Percentiles rank a stretch among this genome's conserved stretches.
These are phyloP conservation scores for Eupithecia subumbrata DNA, from an alignment of 2,888 invertebrate species.

Conservation along the genomic window DNA sequence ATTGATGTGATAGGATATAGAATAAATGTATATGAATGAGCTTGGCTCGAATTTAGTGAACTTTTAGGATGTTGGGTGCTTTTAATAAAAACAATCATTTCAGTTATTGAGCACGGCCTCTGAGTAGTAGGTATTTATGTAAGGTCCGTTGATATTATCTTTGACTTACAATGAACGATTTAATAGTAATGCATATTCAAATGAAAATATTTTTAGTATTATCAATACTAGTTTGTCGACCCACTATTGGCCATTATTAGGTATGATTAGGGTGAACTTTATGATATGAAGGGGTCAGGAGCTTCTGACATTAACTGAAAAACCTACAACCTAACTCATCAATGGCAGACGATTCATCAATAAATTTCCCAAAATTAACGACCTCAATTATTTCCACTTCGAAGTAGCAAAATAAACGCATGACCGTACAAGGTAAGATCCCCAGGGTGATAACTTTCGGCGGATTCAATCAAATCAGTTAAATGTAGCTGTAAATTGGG, in stretches of 20 bases:
- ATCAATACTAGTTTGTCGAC: neutral
- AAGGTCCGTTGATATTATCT: slow-evolving; percentile 43
- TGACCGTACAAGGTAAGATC: slow-evolving; percentile 49
- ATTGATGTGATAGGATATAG: slow-evolving; percentile 51
- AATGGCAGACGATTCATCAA: neutral
- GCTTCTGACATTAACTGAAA: neutral
- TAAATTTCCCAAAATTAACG: slow-evolving; percentile 8
- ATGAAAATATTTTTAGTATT: neutral
- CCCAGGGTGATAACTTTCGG: slow-evolving; percentile 68
- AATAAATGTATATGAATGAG: slow-evolving; percentile 45
- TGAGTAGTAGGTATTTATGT: slow-evolving; percentile 33
- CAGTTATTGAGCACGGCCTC: slow-evolving; percentile 25
- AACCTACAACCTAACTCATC: neutral
- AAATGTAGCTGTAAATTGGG: slow-evolving; percentile 82
- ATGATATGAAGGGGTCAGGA: neutral
- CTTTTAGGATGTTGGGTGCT: slow-evolving; percentile 24
- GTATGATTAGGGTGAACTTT: neutral
- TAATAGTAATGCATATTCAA: slow-evolving; percentile 20
- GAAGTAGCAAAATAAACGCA: slow-evolving; percentile 39
- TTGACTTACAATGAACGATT: slow-evolving; percentile 40
- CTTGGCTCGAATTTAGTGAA: slow-evolving; percentile 16
- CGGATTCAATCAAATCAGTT: slow-evolving; percentile 80
- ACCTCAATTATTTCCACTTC: neutral
- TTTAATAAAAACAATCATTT: slow-evolving; percentile 31
- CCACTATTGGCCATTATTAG: neutral